Base-by-base conservation (phyloP, 2,797 vertebrate species). In the Neosalanx taihuensis region DNA sequence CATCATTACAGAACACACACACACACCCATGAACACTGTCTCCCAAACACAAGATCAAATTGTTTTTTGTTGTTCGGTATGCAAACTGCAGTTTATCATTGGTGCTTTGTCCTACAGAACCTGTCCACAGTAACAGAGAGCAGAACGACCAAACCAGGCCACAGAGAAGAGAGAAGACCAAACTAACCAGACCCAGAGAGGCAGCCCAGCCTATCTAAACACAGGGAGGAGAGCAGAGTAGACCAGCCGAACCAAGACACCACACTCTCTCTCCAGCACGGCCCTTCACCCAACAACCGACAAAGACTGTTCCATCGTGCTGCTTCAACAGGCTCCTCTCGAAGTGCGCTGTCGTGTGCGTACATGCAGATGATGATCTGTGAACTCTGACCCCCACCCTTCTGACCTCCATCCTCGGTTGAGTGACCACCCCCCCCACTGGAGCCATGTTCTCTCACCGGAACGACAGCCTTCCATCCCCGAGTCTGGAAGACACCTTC, bases 401-500 rank as follows among this genome's bases (percentile, higher is more conserved):
- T 26, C 31, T 20, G 35, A 37, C 35, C 41, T 12, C 41, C 41
- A 46, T 46, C 41, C 10, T 46, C 7, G 10, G 41, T 12, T 46
- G 41, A 46, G 1, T 46, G 41, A 46, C 5, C 23, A 15, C 63
- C 37, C 37, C 33, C 71, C 41, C 29, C 60, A 26, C 23, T 26
- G 68, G 70, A 15, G 60, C 37, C 30, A 92, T 92, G 92, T 90
- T 92, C 79, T 85, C 86, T 62, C 73, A 84, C 23, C 86, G 85
- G 67, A 93, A 90, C 76, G 85, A 83, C 81, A 92, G 75, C 17
- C 82, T 92, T 17, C 82, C 91, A 6, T 91, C 93, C 58, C 91
- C 92, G 17, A 91, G 85, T 70, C 71, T 93, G 83, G 93, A 94
- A 71, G 93, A 93, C 67, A 91, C 93, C 35, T 94, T 94, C 80